These are phyloP conservation scores for Pantherophis vulpinus DNA, from an alignment of 2,797 vertebrate genomes.

Conservation along the genomic window DNA sequence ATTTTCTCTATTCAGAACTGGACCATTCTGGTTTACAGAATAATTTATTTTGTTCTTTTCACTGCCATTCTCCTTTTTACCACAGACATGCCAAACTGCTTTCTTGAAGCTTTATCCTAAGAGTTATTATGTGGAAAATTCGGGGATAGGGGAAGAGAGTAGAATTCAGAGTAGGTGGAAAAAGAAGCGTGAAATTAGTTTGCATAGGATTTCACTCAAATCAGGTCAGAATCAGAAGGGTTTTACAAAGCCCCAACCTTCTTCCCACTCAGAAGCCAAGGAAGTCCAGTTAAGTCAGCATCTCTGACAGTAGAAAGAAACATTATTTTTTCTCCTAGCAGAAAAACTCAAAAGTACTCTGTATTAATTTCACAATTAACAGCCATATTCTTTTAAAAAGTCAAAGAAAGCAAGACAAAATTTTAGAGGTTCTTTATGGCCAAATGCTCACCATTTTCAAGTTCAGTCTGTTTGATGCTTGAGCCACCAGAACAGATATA, in stretches of 20 bases:
- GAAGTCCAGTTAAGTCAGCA: neutral
- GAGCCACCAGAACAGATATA: neutral
- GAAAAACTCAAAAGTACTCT: neutral
- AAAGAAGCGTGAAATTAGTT: neutral
- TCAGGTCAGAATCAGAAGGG: neutral
- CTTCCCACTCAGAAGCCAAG: neutral
- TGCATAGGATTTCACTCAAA: neutral
- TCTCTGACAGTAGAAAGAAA: neutral
- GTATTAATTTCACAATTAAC: conserved; percentile 1
- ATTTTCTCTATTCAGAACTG: neutral
- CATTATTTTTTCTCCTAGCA: neutral
- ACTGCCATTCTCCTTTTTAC: neutral
- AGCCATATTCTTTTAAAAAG: neutral
- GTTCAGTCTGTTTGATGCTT: neutral
- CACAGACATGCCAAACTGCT: neutral
- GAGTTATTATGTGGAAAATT: neutral
- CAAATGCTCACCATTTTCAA: neutral
- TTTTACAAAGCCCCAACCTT: neutral
- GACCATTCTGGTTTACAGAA: neutral
- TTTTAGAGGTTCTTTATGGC: neutral
- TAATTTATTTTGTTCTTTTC: neutral
- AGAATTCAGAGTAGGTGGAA: neutral
- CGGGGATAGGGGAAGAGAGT: neutral
- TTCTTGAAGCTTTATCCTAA: neutral
- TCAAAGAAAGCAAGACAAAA: neutral